Evolutionary conservation across 2,113 vertebrate species (phyloP), one percentile per base, ranked within the genome.

Genomic region (Erythrocercus mccallii): DNA sequence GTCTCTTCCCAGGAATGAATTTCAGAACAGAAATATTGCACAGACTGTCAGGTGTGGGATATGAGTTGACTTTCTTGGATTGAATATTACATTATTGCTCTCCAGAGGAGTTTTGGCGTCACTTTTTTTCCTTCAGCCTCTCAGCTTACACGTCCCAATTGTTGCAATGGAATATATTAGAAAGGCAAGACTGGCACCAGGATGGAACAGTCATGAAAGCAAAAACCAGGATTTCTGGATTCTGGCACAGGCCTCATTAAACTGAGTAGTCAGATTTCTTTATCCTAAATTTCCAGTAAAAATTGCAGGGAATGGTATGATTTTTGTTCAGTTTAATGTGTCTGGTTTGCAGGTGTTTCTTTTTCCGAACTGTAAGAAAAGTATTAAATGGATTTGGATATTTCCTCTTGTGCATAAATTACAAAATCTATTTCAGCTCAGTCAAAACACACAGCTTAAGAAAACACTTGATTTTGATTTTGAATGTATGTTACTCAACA

Each of bases 381-480:
- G 40, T 80, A 94, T 73, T 86, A 62, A 83, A 90, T 83, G 38
- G 73, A 70, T 88, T 73, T 83, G 68, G 86, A 53, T 76, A 68
- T 93, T 93, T 88, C 80, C 44, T 84, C 87, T 77, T 81, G 54
- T 40, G 82, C 71, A 90, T 90, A 74, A 91, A 92, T 95, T 95
- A 93, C 86, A 62, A 92, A 90, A 88, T 54, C 77, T 78, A 27
- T 91, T 95, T 90, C 87, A 16, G 82, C 60, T 95, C 91, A 94
- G 85, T 93, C 90, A 88, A 96, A 96, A 94, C 87, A 92, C 42
- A 31, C 79, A 60, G 71, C 72, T 92, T 88, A 93, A 93, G 92
- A 92, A 94, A 97, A 90, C 94, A 94, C 94, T 96, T 96, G 87
- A 92, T 94, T 95, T 96, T 86, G 74, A 86, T 90, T 97, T 94